Base-by-base conservation (phyloP, 1,140 invertebrate genomes). In the Thalassaphorura encarpata region DNA sequence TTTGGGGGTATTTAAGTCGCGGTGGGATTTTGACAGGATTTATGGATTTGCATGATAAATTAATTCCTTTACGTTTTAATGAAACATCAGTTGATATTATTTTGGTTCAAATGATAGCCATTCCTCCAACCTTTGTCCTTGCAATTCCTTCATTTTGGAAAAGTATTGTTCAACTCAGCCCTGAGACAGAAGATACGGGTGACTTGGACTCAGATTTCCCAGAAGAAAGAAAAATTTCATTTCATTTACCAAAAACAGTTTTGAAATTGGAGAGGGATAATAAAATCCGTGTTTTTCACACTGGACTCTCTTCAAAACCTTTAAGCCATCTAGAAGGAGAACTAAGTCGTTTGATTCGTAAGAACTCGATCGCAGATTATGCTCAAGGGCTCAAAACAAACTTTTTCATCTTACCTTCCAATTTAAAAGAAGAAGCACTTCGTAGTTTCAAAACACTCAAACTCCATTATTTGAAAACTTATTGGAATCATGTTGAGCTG, bases 111-210 rank as follows among this genome's bases (percentile, higher is more conserved):
- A 60, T 65, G 51, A 40, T 42, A 15, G 54, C 60, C 2, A 62
- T 65, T 19, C 63, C 63, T 33, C 63, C 63, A 18, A 62, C 55
- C 4, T 65, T 65, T 36, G 54, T 62, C 4, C 39, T 65, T 8
- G 60, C 39, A 15, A 60, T 65, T 24, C 63, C 63, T 23, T 45
- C 58, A 4, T 60, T 54, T 18, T 65, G 63, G 63, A 65, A 65
- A 47, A 65, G 60, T 1, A 39, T 65, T 0, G 33, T 62, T 4
- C 40, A 41, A 43, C 41, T 39, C 48, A n/a, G 8, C 5, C 11
- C 50, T n/a, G 6, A 2, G 26, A 27, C 50, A 24, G 8, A 3
- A 24, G 13, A 11, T 15, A 4, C 31, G 8, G 11, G 13, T 52
- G 50, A 52, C 26, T 15, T 33, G 5, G n/a, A 33, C 3, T 5